phyloP scores from a whole-genome alignment of 2,113 vertebrate species.

The Psophia crepitans region DNA sequence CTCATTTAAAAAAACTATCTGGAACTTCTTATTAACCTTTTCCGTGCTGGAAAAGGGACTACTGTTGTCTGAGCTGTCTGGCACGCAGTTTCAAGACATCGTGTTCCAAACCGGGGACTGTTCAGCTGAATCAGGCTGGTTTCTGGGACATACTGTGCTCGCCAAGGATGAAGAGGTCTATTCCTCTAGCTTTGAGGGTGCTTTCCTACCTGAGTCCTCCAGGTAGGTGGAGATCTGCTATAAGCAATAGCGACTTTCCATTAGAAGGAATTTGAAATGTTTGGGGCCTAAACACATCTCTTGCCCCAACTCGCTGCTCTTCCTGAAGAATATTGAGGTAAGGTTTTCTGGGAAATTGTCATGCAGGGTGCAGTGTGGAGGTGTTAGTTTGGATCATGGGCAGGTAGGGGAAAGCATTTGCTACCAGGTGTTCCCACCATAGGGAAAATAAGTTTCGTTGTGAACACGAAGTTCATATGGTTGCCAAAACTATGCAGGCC shows the following conservation, averaged over 20 bases:
- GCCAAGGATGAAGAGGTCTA: background rate
- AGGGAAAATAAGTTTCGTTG: background rate
- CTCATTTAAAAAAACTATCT: background rate
- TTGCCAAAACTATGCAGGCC: constrained; percentile 30
- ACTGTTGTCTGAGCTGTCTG: background rate
- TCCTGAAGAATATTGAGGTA: background rate
- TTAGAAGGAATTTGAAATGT: background rate
- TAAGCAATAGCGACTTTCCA: background rate
- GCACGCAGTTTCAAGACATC: background rate
- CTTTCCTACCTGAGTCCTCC: background rate
- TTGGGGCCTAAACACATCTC: background rate
- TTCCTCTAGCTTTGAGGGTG: background rate
- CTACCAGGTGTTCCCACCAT: background rate
- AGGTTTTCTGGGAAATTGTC: background rate
- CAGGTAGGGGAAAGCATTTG: background rate
- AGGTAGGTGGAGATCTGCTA: background rate
- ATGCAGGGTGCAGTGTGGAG: background rate
- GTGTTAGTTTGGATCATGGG: background rate
- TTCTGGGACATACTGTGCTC: background rate
- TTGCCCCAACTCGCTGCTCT: background rate
- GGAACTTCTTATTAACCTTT: background rate
- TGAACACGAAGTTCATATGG: background rate
- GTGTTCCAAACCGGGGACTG: background rate
- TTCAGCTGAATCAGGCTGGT: background rate
- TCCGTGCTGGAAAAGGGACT: background rate